Evolutionary conservation across 2,113 vertebrate species (phyloP).

Genomic region (Ciconia maguari): DNA sequence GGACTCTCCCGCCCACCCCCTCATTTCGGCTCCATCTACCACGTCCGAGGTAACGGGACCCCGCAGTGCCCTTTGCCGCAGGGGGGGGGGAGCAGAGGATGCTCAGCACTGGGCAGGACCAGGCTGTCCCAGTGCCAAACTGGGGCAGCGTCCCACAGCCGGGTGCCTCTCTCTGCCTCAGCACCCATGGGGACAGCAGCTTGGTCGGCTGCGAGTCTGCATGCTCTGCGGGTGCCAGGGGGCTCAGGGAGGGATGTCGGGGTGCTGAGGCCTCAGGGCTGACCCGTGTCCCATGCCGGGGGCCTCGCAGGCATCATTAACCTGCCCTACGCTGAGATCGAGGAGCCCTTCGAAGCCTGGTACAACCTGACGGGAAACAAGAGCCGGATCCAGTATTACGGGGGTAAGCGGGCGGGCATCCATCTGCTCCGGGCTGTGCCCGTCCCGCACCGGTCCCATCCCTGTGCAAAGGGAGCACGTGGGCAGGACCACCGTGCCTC

Average conservation of each 20-base stretch:
- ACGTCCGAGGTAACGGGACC: constrained; percentile 77
- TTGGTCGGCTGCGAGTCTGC: not conserved
- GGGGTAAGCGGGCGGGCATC: constrained; percentile 45
- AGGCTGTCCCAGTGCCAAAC: not conserved
- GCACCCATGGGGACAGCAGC: not conserved
- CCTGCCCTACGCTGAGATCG: constrained; percentile 82
- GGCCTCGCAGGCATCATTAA: constrained; percentile 71
- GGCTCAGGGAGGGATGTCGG: fast-evolving
- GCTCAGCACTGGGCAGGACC: not conserved
- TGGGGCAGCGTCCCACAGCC: not conserved
- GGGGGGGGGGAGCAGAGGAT: not conserved
- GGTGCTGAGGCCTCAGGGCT: not conserved
- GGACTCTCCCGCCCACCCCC: constrained; percentile 55
- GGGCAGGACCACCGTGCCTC: not conserved
- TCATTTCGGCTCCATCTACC: constrained; percentile 79
- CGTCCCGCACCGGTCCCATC: fast-evolving
- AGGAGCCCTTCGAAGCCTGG: constrained; percentile 86
- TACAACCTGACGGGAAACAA: constrained; percentile 73
- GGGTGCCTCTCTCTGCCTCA: not conserved
- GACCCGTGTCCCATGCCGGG: not conserved
- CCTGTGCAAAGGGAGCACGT: fast-evolving
- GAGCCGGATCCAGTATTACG: constrained; percentile 78
- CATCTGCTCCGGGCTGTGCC: not conserved
- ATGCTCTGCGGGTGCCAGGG: not conserved
- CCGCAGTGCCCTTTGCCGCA: fast-evolving